A percentile compares a stretch with the other conserved stretches of the same genome.
Conservation (phyloP, 2,113 vertebrate genomes). For the Myocastor coypus region DNA sequence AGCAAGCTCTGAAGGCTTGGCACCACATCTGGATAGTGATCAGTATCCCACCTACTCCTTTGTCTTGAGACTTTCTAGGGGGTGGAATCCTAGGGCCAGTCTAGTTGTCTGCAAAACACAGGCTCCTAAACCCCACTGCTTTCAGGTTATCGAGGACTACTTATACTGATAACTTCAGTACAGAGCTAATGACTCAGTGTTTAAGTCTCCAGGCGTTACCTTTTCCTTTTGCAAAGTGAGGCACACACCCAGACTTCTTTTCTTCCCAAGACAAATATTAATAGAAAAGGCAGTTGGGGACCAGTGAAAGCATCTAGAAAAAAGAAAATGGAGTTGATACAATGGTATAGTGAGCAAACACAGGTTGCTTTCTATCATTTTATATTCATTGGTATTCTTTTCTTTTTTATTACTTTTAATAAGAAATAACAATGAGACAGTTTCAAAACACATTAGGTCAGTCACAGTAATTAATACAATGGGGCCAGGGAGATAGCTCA, state of each 20-base stretch:
- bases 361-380: not conserved
- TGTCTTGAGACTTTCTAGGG: slow-evolving; percentile 35
- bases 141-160: not conserved
- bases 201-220: not conserved
- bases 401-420: no score
- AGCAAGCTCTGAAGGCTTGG: not conserved
- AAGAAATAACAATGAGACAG: no score
- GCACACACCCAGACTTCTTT: not conserved
- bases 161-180: not conserved
- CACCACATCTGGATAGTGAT: not conserved
- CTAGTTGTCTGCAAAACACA: not conserved
- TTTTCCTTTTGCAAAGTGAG: slow-evolving; percentile 7
- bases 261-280: not conserved
- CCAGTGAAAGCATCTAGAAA: slow-evolving; percentile 7
- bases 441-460: no score
- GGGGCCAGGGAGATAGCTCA: no score
- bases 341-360: not conserved
- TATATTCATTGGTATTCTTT: not conserved
- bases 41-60: not conserved
- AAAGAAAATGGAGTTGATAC: not conserved
- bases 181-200: not conserved
- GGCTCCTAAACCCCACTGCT: not conserved
- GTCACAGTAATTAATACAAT: no score
- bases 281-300: not conserved
- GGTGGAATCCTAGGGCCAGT: slow-evolving; percentile 28